Conservation (phyloP, 2,797 vertebrate species). For the Muscicapa striata region DNA sequence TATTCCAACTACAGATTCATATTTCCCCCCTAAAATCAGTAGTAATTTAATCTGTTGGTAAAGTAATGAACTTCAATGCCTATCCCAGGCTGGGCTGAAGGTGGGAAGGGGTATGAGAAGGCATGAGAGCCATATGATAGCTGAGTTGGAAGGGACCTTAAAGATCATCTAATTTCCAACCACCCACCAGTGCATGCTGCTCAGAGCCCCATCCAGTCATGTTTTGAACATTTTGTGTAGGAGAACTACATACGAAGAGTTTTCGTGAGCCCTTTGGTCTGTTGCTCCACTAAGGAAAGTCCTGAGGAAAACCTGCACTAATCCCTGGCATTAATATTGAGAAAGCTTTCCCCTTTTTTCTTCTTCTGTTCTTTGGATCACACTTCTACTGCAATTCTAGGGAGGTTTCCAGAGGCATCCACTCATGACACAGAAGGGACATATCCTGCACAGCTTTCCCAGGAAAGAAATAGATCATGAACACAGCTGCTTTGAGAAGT, state of each 20-base stretch:
- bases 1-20: neutral
- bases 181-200: accelerated
- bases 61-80: neutral
- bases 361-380: neutral
- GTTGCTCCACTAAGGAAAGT: neutral
- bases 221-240: neutral
- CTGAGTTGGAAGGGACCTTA: neutral
- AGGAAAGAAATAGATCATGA: neutral
- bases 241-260: neutral
- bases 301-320: neutral
- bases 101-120: neutral
- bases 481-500: neutral
- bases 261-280: accelerated
- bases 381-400: neutral
- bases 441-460: neutral
- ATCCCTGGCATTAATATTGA: neutral
- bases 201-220: neutral
- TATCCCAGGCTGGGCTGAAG: neutral
- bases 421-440: neutral
- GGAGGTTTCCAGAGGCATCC: neutral
- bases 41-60: neutral
- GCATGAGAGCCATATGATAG: neutral
- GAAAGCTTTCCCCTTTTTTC: neutral
- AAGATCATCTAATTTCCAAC: neutral
- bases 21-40: accelerated